Evolutionary conservation across 2,113 vertebrate genomes (phyloP).

Genomic region (Oxyruncus cristatus): DNA sequence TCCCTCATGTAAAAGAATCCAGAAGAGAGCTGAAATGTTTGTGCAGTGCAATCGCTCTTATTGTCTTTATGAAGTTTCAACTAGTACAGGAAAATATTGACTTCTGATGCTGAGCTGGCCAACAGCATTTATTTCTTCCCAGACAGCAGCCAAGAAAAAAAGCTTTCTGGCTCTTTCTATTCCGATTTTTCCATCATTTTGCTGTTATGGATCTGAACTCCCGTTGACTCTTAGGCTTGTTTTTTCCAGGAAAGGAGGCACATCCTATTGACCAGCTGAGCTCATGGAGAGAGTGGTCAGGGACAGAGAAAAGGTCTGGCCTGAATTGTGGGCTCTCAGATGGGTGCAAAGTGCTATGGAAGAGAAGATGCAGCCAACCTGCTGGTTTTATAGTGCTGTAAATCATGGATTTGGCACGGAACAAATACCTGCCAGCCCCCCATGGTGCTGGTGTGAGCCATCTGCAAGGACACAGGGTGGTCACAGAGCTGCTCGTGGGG

Average conservation of each 20-base stretch:
- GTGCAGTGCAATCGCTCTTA: neutral
- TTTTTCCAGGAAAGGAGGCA: neutral
- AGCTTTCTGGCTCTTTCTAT: neutral
- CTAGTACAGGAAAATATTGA: neutral
- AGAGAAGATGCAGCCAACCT: neutral
- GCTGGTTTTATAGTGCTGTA: neutral
- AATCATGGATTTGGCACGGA: neutral
- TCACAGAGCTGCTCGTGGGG: neutral
- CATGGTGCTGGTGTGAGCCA: neutral
- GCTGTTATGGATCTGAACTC: neutral
- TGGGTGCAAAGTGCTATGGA: neutral
- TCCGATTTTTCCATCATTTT: neutral
- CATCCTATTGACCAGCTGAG: neutral
- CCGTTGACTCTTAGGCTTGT: neutral
- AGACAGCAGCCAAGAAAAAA: neutral
- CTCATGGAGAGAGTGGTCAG: neutral
- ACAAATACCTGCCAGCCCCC: neutral
- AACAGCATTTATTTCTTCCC: neutral
- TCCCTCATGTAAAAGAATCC: neutral
- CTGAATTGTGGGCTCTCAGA: neutral
- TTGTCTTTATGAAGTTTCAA: neutral
- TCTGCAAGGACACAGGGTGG: neutral
- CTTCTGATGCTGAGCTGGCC: neutral
- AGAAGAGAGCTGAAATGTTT: neutral
- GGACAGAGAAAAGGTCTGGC: neutral